phyloP scores from a whole-genome alignment of 2,113 vertebrate species.

The Gambusia holbrooki region DNA sequence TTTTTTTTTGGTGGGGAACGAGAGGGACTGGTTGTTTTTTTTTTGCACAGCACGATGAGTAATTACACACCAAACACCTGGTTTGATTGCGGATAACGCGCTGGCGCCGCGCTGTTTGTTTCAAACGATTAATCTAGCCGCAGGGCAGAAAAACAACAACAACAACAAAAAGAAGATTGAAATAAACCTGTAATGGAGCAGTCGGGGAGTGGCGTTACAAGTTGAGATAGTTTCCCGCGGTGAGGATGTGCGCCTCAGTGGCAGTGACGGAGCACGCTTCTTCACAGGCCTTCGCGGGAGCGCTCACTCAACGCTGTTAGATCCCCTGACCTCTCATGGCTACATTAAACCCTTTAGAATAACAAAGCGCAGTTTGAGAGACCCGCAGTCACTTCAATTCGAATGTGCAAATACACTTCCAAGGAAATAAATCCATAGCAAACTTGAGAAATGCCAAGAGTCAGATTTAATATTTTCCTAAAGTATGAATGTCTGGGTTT shows the following conservation, averaged over 20 bases:
- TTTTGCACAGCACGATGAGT: slow-evolving; percentile 13
- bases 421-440: slow-evolving; percentile 40
- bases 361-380: slow-evolving; percentile 19
- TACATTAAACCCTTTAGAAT: slow-evolving; percentile 29
- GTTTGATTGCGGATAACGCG: slow-evolving; percentile 4
- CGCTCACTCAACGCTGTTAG: background rate
- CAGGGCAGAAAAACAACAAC: slow-evolving; percentile 2
- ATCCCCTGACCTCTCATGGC: slow-evolving; percentile 36
- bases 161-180: background rate
- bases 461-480: slow-evolving; percentile 25
- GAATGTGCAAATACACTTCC: slow-evolving; percentile 28
- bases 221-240: slow-evolving; percentile 10
- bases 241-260: slow-evolving; percentile 5
- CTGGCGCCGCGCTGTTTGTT: slow-evolving; percentile 30
- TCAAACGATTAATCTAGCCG: slow-evolving; percentile 23
- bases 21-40: no score
- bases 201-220: background rate
- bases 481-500: background rate
- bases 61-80: slow-evolving; percentile 39
- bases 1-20: background rate
- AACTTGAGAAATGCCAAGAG: slow-evolving; percentile 42
- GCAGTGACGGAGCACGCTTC: slow-evolving; percentile 6
- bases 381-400: slow-evolving; percentile 37
- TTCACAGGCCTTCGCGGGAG: background rate
- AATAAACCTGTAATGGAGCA: slow-evolving; percentile 5